Conservation (phyloP, 2,113 vertebrate genomes). For the Peucedramus taeniatus region DNA sequence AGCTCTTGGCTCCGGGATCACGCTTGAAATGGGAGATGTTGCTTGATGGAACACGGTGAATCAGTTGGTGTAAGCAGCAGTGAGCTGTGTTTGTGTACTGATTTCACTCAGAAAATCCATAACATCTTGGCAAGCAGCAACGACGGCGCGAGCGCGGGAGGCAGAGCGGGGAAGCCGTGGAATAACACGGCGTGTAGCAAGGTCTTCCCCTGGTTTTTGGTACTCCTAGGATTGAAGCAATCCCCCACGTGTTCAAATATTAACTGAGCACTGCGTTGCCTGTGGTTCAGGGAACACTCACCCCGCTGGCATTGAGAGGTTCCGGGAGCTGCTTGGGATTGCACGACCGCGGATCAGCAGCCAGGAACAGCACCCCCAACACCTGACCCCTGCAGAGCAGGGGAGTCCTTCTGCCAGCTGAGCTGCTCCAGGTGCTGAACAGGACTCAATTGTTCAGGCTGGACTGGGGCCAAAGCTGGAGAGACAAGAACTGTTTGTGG, state of each 20-base stretch:
- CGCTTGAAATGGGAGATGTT: neutral
- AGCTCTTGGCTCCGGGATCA: neutral
- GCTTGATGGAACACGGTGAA: neutral
- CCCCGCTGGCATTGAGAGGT: neutral
- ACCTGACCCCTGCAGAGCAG: neutral
- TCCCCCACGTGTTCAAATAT: neutral
- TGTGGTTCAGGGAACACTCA: neutral
- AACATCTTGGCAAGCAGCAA: neutral
- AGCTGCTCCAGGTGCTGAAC: neutral
- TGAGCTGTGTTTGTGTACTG: neutral
- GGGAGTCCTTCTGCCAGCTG: neutral
- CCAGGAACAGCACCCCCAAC: neutral
- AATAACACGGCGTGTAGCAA: neutral
- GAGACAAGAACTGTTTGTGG: neutral
- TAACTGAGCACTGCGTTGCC: accelerated
- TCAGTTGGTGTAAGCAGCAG: neutral
- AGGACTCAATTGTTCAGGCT: neutral
- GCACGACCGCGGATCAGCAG: neutral
- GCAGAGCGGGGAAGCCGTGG: neutral
- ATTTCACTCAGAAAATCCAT: neutral
- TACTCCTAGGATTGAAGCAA: neutral
- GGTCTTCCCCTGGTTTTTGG: neutral
- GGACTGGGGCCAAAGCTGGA: neutral
- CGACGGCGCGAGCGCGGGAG: accelerated
- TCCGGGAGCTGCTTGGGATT: neutral